Conservation (phyloP, 2,113 vertebrate genomes). For the Brienomyrus brachyistius region DNA sequence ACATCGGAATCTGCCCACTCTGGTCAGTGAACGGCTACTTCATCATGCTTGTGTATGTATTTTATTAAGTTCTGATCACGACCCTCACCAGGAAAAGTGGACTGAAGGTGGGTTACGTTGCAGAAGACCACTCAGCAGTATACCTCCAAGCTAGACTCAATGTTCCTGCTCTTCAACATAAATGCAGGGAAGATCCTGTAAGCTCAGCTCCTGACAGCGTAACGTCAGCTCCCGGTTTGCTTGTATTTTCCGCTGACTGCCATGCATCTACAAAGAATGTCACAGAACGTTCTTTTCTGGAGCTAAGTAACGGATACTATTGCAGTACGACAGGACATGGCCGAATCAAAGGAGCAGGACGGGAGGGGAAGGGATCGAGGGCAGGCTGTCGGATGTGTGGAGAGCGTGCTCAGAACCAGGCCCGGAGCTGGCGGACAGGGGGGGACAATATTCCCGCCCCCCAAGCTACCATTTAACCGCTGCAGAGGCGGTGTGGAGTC, state of each 20-base stretch:
- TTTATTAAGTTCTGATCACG: background rate
- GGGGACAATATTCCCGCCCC: background rate
- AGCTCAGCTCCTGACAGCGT: background rate
- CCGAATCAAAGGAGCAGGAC: background rate
- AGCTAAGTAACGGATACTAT: background rate
- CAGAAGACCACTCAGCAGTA: background rate
- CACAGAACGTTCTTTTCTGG: background rate
- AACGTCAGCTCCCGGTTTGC: background rate
- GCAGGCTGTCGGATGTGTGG: background rate
- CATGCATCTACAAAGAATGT: background rate
- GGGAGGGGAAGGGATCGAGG: background rate
- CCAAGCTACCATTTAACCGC: background rate
- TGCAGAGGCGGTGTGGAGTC: background rate
- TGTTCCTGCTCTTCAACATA: background rate
- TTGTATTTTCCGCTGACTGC: background rate
- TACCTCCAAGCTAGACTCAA: background rate
- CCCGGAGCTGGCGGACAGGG: background rate
- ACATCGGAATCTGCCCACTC: background rate
- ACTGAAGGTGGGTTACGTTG: background rate
- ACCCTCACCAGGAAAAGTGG: background rate
- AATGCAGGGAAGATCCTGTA: background rate
- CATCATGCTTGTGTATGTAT: background rate
- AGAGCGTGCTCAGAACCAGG: background rate
- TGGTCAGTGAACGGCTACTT: background rate
- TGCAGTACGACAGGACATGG: background rate